These are phyloP conservation scores for Sebastes jordani DNA, from an alignment of 2,797 vertebrate species.

Conservation along the genomic window DNA sequence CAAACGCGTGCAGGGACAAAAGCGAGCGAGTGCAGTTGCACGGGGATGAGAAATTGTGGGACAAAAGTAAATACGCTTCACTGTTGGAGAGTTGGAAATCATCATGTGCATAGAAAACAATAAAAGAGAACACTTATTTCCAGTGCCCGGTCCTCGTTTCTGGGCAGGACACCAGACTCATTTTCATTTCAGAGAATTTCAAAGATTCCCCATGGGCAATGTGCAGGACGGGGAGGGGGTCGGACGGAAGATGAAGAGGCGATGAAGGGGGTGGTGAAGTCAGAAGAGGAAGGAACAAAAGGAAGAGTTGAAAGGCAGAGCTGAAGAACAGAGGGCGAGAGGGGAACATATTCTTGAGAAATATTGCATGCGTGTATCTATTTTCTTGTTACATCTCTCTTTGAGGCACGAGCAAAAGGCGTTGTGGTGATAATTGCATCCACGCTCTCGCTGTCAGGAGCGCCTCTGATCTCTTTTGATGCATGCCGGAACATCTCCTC, in stretches of 20 bases:
- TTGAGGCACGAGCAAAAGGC: constrained; percentile 20
- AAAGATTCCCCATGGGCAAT: constrained; percentile 31
- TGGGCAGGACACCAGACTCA: constrained; percentile 24
- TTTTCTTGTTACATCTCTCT: constrained; percentile 43
- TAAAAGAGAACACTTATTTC: background rate
- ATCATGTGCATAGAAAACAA: constrained; percentile 7
- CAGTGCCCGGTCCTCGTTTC: constrained; percentile 6
- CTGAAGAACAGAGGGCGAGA: constrained; percentile 24
- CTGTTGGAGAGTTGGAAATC: background rate
- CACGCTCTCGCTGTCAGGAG: constrained; percentile 29
- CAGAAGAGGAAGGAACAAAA: constrained; percentile 45
- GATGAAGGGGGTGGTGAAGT: background rate
- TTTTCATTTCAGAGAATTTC: constrained; percentile 54
- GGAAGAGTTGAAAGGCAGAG: constrained; percentile 38
- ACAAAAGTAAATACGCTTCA: background rate
- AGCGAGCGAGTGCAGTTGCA: background rate
- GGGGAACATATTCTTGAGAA: constrained; percentile 8
- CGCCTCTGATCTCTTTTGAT: constrained; percentile 9
- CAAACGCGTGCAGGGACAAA: background rate
- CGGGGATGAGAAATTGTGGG: background rate
- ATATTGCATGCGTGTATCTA: constrained; percentile 4
- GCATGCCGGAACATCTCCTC: background rate
- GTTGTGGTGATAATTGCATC: constrained; percentile 50
- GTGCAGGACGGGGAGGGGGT: background rate
- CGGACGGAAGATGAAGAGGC: constrained; percentile 41